These are phyloP conservation scores for Oasisia sp. DNA, from an alignment of 2,888 invertebrate species.

Conservation along the genomic window DNA sequence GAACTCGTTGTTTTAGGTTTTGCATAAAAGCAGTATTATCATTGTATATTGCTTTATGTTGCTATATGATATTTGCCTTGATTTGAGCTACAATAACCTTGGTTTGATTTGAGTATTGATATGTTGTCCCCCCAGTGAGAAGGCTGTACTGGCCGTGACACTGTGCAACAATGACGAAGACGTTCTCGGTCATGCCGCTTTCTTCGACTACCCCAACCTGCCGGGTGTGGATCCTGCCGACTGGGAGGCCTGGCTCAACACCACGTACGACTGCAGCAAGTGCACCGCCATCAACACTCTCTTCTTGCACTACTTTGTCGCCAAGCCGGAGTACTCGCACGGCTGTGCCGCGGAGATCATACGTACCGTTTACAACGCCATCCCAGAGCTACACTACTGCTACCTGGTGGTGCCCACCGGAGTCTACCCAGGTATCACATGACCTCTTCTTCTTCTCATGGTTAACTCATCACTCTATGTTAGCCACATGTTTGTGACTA, in stretches of 20 bases:
- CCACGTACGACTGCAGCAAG: constrained; percentile 46
- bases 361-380: constrained; percentile 63
- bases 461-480: too few relatives aligned
- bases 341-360: constrained; percentile 63
- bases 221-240: constrained; percentile 52
- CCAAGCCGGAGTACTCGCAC: constrained; percentile 58
- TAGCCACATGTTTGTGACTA: too few relatives aligned
- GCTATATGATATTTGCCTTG: too few relatives aligned
- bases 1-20: too few relatives aligned
- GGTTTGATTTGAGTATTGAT: background rate
- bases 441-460: background rate
- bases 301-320: constrained; percentile 65
- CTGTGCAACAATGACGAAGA: constrained; percentile 62
- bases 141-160: constrained; percentile 63
- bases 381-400: constrained; percentile 62
- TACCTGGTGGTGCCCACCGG: constrained; percentile 59
- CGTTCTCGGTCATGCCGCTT: constrained; percentile 64
- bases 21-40: too few relatives aligned
- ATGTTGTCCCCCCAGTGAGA: constrained; percentile 58
- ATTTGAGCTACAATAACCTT: too few relatives aligned
- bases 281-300: constrained; percentile 59
- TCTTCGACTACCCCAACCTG: constrained; percentile 64
- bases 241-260: constrained; percentile 60
- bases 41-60: too few relatives aligned
- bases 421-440: constrained; percentile 57